Base-by-base conservation (phyloP, 2,888 invertebrate genomes). In the Creontiades dilutus region DNA sequence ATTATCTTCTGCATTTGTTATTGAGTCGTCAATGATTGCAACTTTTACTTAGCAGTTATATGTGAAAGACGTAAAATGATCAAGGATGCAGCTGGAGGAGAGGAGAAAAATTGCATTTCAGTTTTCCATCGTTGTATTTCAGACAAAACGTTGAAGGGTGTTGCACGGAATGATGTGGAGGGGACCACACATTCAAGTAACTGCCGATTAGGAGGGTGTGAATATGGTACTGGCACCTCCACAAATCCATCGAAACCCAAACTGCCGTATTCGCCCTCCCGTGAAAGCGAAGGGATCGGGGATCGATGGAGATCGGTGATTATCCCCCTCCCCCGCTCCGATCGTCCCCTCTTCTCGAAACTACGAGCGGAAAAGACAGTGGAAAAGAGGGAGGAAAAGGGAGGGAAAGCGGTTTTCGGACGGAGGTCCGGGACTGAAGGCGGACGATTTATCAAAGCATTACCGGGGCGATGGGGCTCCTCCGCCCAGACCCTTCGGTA, bases 371-470 rank as follows among this genome's bases (percentile, higher is more conserved):
- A 37, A 37, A 37, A 76, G 80, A 80, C 19, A 28, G 46, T 9
- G 47, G 19, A 19, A 52, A 37, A 37, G 52, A 23, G 52, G 7
- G 48, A 37, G 61, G 61, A n/a, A n/a, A n/a, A n/a, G 85, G 37
- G 85, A 37, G 78, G 13, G 37, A 78, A 78, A 61, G 61, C n/a
- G 61, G 61, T 61, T 61, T 52, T 82, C 19, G 61, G 61, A 61
- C 61, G 68, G 9, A 23, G 68, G 61, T 61, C 68, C 19, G 23
- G n/a, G 68, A 68, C 82, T 28, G 82, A 82, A 52, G 48, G 27
- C 82, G 82, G 47, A 52, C 82, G 52, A 82, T 82, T 82, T 52
- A 82, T 82, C 82, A 82, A 82, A 82, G 47, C 82, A 82, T 82
- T 82, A 82, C 82, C 47, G 82, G 82, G 48, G 68, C 23, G 82